A percentile compares a stretch with the other conserved stretches of the same genome.
phyloP scores from a whole-genome alignment of 2,113 vertebrate species.

The Prietella phreatophila region DNA sequence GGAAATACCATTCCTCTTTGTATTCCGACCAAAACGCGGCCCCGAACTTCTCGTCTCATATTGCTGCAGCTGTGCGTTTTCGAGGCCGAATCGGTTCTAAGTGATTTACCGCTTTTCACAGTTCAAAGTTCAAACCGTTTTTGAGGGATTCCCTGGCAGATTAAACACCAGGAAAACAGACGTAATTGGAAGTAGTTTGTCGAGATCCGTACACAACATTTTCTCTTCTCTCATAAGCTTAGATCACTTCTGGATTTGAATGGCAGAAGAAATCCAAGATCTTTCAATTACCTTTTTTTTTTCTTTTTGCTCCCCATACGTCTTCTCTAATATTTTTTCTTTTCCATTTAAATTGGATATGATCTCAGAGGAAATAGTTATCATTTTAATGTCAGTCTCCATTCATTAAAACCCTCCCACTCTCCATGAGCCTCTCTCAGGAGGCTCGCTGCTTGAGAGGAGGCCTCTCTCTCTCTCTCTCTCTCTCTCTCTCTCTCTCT shows the following conservation, averaged over 20 bases:
- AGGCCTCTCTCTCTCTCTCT: slow-evolving; percentile 47
- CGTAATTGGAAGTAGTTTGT: slow-evolving; percentile 60
- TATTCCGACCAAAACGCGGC: not conserved
- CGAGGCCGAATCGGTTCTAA: not conserved
- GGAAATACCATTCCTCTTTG: not conserved
- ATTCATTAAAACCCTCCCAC: slow-evolving; percentile 74
- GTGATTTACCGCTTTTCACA: slow-evolving; percentile 31
- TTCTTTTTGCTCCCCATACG: slow-evolving; percentile 36
- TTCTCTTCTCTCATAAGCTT: slow-evolving; percentile 50
- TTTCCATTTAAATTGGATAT: slow-evolving; percentile 72
- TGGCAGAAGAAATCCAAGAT: slow-evolving; percentile 68
- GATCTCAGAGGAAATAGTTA: slow-evolving; percentile 76
- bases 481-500: too few relatives aligned
- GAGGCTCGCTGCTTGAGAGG: slow-evolving; percentile 59
- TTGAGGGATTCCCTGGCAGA: slow-evolving; percentile 53
- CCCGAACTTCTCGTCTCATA: not conserved
- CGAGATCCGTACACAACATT: slow-evolving; percentile 54
- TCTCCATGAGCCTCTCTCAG: slow-evolving; percentile 53
- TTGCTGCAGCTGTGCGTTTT: not conserved
- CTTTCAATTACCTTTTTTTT: slow-evolving; percentile 72
- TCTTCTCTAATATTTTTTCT: slow-evolving; percentile 48
- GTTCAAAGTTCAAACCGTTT: slow-evolving; percentile 52
- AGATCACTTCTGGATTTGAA: slow-evolving; percentile 67
- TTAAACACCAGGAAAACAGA: slow-evolving; percentile 51
- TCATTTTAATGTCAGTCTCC: slow-evolving; percentile 75